Percentiles rank a stretch among this genome's conserved stretches.
Conservation (phyloP, 2,113 vertebrate species). For the Laterallus jamaicensis region DNA sequence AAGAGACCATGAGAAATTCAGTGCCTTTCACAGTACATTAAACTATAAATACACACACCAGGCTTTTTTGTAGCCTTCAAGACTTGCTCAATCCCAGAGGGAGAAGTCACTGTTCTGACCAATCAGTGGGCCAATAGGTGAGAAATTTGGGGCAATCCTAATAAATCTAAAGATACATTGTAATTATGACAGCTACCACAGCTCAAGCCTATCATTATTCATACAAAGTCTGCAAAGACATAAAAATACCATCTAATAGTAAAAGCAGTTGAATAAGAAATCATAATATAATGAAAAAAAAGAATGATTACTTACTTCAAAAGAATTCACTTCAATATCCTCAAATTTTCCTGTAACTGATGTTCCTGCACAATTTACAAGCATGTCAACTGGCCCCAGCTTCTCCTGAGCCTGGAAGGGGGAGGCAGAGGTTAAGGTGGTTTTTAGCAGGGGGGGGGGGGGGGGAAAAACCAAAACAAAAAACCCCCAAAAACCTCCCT, state of each 20-base stretch:
- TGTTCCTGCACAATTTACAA: conserved; percentile 93
- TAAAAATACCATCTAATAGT: not conserved
- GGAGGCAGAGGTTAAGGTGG: not conserved
- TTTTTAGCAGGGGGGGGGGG: not conserved
- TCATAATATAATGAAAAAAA: not conserved
- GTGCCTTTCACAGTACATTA: not conserved
- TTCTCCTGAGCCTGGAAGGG: conserved; percentile 92
- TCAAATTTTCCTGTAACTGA: conserved; percentile 91
- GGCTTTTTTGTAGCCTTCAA: not conserved
- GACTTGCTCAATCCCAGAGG: not conserved
- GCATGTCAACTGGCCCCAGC: conserved; percentile 96
- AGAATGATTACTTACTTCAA: conserved; percentile 81
- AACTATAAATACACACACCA: not conserved
- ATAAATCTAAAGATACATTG: not conserved
- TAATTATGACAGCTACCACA: not conserved
- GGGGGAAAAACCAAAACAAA: too few relatives aligned
- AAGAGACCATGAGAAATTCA: not conserved
- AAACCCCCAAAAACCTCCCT: too few relatives aligned
- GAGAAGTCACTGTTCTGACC: not conserved
- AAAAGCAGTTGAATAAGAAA: not conserved
- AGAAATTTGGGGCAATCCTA: not conserved
- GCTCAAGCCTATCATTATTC: not conserved
- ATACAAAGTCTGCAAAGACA: not conserved
- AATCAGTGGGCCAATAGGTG: not conserved
- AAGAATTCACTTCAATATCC: conserved; percentile 86